Base-by-base conservation (phyloP, 2,888 invertebrate genomes). In the Acanthoscelides obtectus region DNA sequence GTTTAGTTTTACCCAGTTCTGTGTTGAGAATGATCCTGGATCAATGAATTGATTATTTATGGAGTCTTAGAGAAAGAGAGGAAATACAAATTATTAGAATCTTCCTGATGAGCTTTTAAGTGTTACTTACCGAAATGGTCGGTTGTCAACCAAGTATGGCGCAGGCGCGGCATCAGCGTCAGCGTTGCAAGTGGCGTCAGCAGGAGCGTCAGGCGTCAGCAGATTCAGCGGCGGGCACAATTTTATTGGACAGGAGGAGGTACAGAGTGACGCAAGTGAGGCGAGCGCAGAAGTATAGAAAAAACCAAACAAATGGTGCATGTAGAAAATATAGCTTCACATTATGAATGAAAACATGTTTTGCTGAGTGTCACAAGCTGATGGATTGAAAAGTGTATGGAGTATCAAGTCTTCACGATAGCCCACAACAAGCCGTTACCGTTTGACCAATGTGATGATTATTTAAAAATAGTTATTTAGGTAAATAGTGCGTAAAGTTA, bases 231-330 rank as follows among this genome's bases (percentile, higher is more conserved):
- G 25, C 25, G 25, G 45, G 45, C 45, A 45, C 45, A 45, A 6
- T 45, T 45, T 45, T 12, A 45, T 45, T 45, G 45, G 45, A 45
- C 4, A 25, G 45, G 45, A n/a, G n/a, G 12, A 12, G 45, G 45
- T 45, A 45, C 45, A 45, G 83, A 83, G 82, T 84, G 83, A 82
- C 86, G 82, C 82, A 85, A 84, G 84, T 84, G 85, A 83, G 84
- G 84, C 84, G 85, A 84, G 83, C 85, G 85, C 78, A 85, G 85
- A 84, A 82, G 83, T 85, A 85, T 85, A 86, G 84, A 86, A 85
- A 85, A 84, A 85, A 84, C 84, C 80, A 85, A 85, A 85, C 83
- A 85, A 86, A 86, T 79, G 84, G 85, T 86, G 86, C 85, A 83
- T 85, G 80, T 85, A 86, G 85, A 86, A 85, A 84, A 84, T 81